These are phyloP conservation scores for Mormyrus proboscirostris DNA, from an alignment of 2,797 vertebrate species.

Conservation along the genomic window DNA sequence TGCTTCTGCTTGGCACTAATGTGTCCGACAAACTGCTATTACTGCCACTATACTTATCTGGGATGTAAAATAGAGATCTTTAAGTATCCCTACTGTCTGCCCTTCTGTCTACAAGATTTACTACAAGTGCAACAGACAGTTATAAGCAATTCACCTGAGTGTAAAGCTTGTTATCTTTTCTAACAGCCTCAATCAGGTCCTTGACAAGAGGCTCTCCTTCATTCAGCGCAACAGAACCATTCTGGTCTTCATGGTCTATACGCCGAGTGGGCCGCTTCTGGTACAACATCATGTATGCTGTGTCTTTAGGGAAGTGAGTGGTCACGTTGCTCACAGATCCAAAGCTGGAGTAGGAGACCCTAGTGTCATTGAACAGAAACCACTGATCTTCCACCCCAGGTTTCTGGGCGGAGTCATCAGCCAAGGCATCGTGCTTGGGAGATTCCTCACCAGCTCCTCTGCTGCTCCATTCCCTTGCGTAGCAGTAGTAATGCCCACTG, in stretches of 20 bases:
- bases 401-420: constrained; percentile 27
- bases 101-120: not conserved
- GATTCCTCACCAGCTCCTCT: fast-evolving
- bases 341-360: constrained; percentile 71
- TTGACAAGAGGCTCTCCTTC: constrained; percentile 56
- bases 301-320: constrained; percentile 71
- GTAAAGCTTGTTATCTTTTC: constrained; percentile 70
- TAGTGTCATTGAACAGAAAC: constrained; percentile 72
- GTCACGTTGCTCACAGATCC: constrained; percentile 69
- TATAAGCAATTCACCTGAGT: constrained; percentile 57
- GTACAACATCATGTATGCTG: constrained; percentile 69
- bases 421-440: not conserved
- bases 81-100: not conserved
- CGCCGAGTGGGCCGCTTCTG: constrained; percentile 43
- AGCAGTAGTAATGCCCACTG: constrained; percentile 73
- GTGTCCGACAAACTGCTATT: not conserved
- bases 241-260: not conserved
- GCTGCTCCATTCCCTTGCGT: constrained; percentile 61
- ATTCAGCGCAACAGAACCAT: constrained; percentile 19
- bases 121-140: not conserved
- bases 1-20: not conserved
- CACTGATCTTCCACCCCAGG: constrained; percentile 60
- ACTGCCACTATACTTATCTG: not conserved
- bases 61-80: not conserved
- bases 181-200: constrained; percentile 71